These are phyloP conservation scores for Ispidina picta DNA, from an alignment of 2,797 vertebrate genomes.

Conservation along the genomic window DNA sequence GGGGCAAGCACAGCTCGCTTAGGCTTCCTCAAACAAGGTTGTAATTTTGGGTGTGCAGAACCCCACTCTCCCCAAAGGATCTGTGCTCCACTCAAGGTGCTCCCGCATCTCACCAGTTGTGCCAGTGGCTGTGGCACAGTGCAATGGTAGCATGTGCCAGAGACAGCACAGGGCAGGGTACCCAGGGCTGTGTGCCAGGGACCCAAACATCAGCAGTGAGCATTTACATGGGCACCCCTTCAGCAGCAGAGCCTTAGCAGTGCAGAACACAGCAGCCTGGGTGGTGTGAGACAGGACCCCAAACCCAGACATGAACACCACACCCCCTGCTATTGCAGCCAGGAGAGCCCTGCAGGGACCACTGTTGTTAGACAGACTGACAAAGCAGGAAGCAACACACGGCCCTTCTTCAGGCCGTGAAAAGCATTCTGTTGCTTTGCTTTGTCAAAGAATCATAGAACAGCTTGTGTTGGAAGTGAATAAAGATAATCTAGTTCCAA, in stretches of 20 bases:
- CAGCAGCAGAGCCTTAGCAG: background rate
- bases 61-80: background rate
- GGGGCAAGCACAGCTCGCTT: background rate
- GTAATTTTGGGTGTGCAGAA: background rate
- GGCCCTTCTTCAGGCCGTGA: background rate
- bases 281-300: background rate
- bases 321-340: background rate
- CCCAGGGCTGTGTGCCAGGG: background rate
- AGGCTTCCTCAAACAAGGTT: background rate
- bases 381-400: rapidly evolving
- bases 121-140: background rate
- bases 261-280: background rate
- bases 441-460: background rate
- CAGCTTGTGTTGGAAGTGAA: background rate
- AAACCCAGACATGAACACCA: rapidly evolving
- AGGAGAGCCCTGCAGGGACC: background rate
- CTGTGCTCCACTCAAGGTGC: background rate
- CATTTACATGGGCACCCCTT: background rate
- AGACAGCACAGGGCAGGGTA: rapidly evolving
- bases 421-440: background rate
- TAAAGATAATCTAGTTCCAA: background rate
- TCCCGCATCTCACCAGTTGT: rapidly evolving
- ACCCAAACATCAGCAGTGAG: background rate
- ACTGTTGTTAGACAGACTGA: background rate
- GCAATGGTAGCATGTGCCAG: rapidly evolving